Evolutionary conservation across 2,888 invertebrate genomes (phyloP).

Genomic region (Taphrorychus bicolor): DNA sequence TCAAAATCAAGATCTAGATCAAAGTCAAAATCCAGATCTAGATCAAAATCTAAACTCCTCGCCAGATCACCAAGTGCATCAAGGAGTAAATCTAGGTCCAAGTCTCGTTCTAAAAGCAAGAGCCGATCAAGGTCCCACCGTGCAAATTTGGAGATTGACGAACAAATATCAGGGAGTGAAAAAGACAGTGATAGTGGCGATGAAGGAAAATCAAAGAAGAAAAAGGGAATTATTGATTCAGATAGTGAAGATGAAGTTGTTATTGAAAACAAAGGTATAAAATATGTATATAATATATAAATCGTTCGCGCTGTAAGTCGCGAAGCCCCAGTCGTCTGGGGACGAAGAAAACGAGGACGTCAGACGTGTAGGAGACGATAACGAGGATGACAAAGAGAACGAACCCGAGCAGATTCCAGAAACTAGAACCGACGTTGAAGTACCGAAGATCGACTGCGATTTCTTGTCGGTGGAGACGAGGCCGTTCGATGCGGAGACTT

Average conservation of each 20-base stretch:
- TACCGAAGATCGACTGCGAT: constrained; percentile 93
- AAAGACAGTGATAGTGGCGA: constrained; percentile 54
- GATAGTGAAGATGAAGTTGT: constrained; percentile 69
- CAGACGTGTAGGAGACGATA: constrained; percentile 51
- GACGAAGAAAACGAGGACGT: constrained; percentile 64
- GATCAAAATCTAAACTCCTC: constrained; percentile 29
- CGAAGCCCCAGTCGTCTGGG: constrained; percentile 51
- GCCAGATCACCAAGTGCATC: constrained; percentile 48
- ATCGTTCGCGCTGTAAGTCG: no score
- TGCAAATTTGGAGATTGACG: constrained; percentile 63
- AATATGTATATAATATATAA: no score
- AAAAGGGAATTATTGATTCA: constrained; percentile 66
- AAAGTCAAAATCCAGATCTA: constrained; percentile 40
- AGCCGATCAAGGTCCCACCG: constrained; percentile 56
- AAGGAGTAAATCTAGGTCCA: not conserved
- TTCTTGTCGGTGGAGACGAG: constrained; percentile 97
- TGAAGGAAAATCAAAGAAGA: constrained; percentile 57
- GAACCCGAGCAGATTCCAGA: constrained; percentile 87
- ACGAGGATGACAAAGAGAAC: constrained; percentile 72
- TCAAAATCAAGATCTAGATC: constrained; percentile 33
- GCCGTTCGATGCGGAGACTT: constrained; percentile 93
- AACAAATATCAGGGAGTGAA: constrained; percentile 56
- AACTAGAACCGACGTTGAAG: constrained; percentile 95
- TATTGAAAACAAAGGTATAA: constrained; percentile 45
- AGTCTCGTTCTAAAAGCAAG: constrained; percentile 45